Evolutionary conservation across 2,888 invertebrate genomes (phyloP).

Genomic region (Resseliella maxima): DNA sequence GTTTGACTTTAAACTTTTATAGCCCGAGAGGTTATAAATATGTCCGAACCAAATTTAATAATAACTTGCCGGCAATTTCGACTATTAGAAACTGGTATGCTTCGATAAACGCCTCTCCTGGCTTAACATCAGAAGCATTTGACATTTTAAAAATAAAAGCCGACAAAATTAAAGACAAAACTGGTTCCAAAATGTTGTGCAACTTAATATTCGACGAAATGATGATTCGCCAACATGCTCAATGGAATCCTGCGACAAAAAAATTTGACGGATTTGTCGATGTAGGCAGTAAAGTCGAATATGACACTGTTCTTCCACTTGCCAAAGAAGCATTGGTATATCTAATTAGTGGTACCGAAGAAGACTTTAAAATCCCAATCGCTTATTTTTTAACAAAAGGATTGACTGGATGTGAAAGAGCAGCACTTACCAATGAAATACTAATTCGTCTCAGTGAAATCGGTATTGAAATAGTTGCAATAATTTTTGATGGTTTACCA

Average conservation of each 20-base stretch:
- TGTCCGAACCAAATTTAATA: background rate
- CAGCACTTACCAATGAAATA: background rate
- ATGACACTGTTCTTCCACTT: background rate
- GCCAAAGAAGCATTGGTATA: constrained; percentile 15
- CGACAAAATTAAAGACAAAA: background rate
- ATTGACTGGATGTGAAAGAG: background rate
- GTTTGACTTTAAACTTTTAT: background rate
- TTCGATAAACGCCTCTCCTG: background rate
- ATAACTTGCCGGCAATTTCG: background rate
- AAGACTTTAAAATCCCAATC: constrained; percentile 31
- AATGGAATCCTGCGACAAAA: background rate
- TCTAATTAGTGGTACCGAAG: background rate
- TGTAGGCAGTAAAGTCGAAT: background rate
- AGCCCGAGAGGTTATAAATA: constrained; percentile 6
- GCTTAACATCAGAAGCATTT: background rate
- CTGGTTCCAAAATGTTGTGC: background rate
- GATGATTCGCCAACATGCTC: background rate
- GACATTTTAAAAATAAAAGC: background rate
- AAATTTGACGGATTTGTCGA: background rate
- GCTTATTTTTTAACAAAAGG: constrained; percentile 29
- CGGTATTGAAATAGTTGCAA: background rate
- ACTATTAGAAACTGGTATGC: constrained; percentile 2
- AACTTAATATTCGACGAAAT: constrained; percentile 32
- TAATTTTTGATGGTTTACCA: background rate
- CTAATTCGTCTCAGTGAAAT: background rate